Evolutionary conservation across 2,888 invertebrate genomes (phyloP), one percentile per base, ranked within the genome.

Genomic region (Chrysotoxum bicinctum): DNA sequence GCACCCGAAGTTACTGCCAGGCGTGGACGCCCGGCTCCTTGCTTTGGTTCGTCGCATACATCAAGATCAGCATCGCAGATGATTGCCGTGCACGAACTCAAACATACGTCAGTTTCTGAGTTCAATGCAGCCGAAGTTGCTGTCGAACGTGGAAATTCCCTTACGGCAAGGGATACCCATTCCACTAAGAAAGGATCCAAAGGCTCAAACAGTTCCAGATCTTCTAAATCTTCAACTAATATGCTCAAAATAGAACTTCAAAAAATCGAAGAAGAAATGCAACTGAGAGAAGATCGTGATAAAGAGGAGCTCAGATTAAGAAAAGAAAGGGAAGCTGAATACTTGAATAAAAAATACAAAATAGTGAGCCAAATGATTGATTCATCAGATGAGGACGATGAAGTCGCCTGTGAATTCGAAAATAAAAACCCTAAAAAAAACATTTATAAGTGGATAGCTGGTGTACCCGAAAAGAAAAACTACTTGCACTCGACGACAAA

Each of bases 261-360:
- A 8, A 48, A 12, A 23, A 21, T 48, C 3, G 48, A 48, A 48
- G 21, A 21, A 12, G 48, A 48, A 48, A 19, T 9, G 19, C 6
- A 45, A 23, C 10, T 48, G 10, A 19, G 21, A 9, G 21, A 48
- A 12, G 3, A 3, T 37, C 14, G 12, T 37, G 14, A 14, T 4
- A 37, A 43, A 6, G 54, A 74, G 12, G 54, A 54, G 2, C 52
- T 64, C 4, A 23, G 16, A 26, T 23, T 54, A 9, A 14, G 58
- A n/a, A 21, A 32, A 35, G 30, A 26, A 14, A 43, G 32, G 35
- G 66, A 45, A 2, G 45, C 56, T 1, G 56, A 56, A 30, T 73
- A 73, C 26, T 6, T 73, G 23, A 19, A 7, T n/a, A 73, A 60
- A 37, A 73, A 73, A 2, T 50, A 60, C 3, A 35, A 50, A 50